Base-by-base conservation (phyloP, 2,797 vertebrate species). In the Chromobotia macracanthus region DNA sequence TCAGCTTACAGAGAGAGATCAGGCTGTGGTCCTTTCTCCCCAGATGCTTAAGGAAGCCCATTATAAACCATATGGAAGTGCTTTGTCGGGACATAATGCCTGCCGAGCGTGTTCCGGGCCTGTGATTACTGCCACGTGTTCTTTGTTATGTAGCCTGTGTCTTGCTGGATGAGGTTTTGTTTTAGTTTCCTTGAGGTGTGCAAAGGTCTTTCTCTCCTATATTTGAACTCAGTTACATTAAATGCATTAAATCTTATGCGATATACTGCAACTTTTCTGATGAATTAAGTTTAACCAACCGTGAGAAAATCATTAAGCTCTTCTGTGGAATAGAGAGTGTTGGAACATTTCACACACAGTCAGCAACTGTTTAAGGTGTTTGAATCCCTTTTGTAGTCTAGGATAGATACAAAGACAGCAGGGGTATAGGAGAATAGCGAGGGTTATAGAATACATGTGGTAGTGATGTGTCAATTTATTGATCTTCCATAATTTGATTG, bases 231-330 rank as follows among this genome's bases (percentile, higher is more conserved):
- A 13, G n/a, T 28, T 16, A 18, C 74, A 76, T 70, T 70, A 64
- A 63, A 25, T 51, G 68, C 67, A 69, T 69, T 70, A 38, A 60
- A 63, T 53, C 28, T 78, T 18, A 21, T 64, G 67, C 12, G 13
- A 12, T 60, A 77, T 69, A 50, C 28, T 2, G 66, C n/a, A 63
- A 23, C 1, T 41, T 79, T 64, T 64, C 31, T 72, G 60, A 76
- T n/a, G 23, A 61, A 77, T 13, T 77, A 46, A 3, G 0, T 64
- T 72, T 64, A 79, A 79, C 58, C 68, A 46, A 31, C 58, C 58
- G 5, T 79, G 58, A 64, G 63, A 72, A 78, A 72, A 79, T 72
- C 48, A 65, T 79, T 72, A 79, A 63, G 41, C 56, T 4, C 2
- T 25, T 10, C 68, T 15, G 48, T 55, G 58, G 16, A 79, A 72